Evolutionary conservation across 2,113 vertebrate genomes (phyloP).

Genomic region (Eira barbara): DNA sequence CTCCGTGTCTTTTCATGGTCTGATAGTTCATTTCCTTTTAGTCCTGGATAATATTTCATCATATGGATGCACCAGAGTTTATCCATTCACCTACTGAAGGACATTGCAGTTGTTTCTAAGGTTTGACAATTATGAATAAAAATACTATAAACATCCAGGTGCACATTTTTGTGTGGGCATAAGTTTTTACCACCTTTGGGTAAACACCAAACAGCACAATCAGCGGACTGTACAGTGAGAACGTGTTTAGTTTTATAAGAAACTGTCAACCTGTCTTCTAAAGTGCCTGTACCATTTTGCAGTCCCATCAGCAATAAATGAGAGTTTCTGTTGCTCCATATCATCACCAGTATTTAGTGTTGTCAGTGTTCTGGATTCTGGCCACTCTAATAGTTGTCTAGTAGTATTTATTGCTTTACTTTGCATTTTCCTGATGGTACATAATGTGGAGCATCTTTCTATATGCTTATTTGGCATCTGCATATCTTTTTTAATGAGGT

Average conservation of each 20-base stretch:
- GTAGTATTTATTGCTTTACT: background rate
- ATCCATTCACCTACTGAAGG: background rate
- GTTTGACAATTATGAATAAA: conserved; percentile 20
- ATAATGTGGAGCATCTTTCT: background rate
- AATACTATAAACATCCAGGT: background rate
- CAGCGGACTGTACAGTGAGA: background rate
- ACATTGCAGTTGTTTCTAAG: background rate
- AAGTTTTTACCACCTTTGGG: conserved; percentile 24
- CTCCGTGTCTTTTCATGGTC: background rate
- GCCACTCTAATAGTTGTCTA: background rate
- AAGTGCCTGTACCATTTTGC: background rate
- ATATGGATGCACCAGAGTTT: background rate
- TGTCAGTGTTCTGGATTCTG: background rate
- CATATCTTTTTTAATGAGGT: no score
- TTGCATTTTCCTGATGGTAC: background rate
- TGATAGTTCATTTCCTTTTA: conserved; percentile 2
- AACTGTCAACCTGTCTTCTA: background rate
- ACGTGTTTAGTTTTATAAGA: background rate
- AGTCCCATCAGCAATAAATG: background rate
- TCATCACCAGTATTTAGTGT: background rate
- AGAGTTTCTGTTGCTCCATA: background rate
- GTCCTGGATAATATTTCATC: background rate
- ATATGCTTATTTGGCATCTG: background rate
- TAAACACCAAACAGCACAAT: background rate
- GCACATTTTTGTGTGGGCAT: background rate